Base-by-base conservation (phyloP, 2,797 vertebrate species). In the Decapterus maruadsi region DNA sequence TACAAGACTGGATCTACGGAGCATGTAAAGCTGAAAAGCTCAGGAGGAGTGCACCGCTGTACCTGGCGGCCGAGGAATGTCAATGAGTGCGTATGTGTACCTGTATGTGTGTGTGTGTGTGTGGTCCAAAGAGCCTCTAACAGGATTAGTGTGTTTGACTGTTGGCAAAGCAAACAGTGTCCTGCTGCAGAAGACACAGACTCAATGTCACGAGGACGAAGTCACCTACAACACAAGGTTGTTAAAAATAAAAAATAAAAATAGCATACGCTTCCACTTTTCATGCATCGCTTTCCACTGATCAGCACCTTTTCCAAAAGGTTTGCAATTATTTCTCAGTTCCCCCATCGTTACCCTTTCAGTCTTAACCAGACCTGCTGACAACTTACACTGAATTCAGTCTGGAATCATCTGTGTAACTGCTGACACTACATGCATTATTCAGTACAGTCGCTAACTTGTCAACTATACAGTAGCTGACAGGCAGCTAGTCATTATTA, bases 121-220 rank as follows among this genome's bases (percentile, higher is more conserved):
- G 60, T n/a, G n/a, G n/a, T n/a, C n/a, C n/a, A n/a, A n/a, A n/a
- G n/a, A n/a, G n/a, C n/a, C n/a, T 60, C 79, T 89, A 90, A 92
- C 75, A 87, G 88, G 91, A 93, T 94, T 91, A 93, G 86, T 77
- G 69, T 75, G 80, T 76, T 84, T 57, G 59, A 55, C 60, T 87
- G 90, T 92, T 92, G 90, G 84, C 91, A 94, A 94, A 95, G 90
- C 92, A 95, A 94, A 92, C 85, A 83, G 53, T 22, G 55, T 77
- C 80, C 69, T 42, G 58, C 74, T 31, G 77, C 72, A 80, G 81
- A 80, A 67, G 68, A 78, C 64, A 63, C 66, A 75, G 71, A 45
- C 62, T 90, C 80, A 92, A 85, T 84, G 88, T 88, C 87, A 93
- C 62, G 10, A 64, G 71, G 68, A 74, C 62, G 61, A 59, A 90